These are phyloP conservation scores for Cricetomys ansorgei DNA, from an alignment of 2,113 vertebrate species.

Conservation along the genomic window DNA sequence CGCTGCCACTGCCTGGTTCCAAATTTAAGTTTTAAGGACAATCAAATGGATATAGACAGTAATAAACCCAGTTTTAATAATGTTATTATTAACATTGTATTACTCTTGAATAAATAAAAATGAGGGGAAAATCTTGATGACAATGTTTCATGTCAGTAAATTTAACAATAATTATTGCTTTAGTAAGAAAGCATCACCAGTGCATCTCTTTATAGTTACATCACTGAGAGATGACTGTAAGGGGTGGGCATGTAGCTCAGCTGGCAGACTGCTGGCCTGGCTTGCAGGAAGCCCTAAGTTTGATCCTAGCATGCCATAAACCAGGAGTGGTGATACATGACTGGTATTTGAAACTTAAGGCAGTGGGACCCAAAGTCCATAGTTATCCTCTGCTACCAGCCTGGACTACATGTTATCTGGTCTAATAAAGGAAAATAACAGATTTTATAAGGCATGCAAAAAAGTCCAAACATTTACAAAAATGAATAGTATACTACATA, in stretches of 20 bases:
- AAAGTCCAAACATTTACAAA: slow-evolving; percentile 39
- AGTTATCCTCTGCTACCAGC: not conserved
- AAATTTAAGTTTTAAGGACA: slow-evolving; percentile 55
- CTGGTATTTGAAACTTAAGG: not conserved
- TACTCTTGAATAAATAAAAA: slow-evolving; percentile 45
- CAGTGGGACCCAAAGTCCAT: not conserved
- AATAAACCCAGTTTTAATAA: slow-evolving; percentile 29
- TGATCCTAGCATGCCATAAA: not conserved
- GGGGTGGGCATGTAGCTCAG: not conserved
- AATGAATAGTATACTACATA: slow-evolving; percentile 1
- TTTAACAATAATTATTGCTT: slow-evolving; percentile 4
- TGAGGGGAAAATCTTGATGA: not conserved
- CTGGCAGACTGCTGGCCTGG: not conserved
- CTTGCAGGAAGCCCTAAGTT: not conserved
- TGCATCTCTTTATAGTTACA: not conserved
- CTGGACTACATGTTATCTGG: not conserved
- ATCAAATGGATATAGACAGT: not conserved
- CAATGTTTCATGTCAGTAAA: slow-evolving; percentile 23
- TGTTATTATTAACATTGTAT: slow-evolving; percentile 16
- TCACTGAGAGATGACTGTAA: not conserved
- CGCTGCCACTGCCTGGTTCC: no score
- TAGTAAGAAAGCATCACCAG: not conserved
- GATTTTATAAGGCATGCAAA: not conserved
- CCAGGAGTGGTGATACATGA: no score
- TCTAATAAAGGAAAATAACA: slow-evolving; percentile 9